Conservation (phyloP, 2,797 vertebrate species). For the Sparidentex hasta region DNA sequence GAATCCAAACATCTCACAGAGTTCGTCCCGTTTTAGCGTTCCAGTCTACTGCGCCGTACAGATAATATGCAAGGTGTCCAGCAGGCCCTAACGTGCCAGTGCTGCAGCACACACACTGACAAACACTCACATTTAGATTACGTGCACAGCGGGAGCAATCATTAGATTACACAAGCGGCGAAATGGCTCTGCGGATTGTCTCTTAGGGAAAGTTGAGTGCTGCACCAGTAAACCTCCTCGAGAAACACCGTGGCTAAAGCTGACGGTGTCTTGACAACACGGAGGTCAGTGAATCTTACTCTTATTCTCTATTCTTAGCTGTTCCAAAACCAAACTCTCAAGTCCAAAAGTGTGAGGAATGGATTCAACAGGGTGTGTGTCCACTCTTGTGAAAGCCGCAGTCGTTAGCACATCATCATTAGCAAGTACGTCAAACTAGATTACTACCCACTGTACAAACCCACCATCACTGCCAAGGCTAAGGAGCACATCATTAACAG, state of each 20-base stretch:
- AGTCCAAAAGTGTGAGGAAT: not conserved
- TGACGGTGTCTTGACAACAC: slow-evolving; percentile 2
- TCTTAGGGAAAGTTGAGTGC: slow-evolving; percentile 13
- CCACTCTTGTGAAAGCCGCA: not conserved
- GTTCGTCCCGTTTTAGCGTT: not conserved
- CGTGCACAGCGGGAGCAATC: slow-evolving; percentile 37
- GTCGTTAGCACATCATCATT: not conserved
- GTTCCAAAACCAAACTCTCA: not conserved
- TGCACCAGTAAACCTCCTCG: slow-evolving; percentile 9
- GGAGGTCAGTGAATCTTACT: slow-evolving; percentile 17
- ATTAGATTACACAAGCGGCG: slow-evolving; percentile 53
- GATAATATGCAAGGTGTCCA: not conserved
- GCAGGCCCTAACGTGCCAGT: not conserved
- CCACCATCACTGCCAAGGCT: not conserved
- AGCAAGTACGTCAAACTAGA: not conserved
- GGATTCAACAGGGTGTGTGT: not conserved
- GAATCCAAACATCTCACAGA: not conserved
- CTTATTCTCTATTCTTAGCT: too few species aligned
- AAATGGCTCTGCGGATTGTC: slow-evolving; percentile 49
- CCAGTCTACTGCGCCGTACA: not conserved
- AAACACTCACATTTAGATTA: slow-evolving; percentile 23
- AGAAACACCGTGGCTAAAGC: slow-evolving; percentile 16
- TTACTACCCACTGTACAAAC: not conserved
- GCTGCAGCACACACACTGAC: not conserved
- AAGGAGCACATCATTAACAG: not conserved